Evolutionary conservation across 2,888 invertebrate genomes (phyloP).

Genomic region (Caenorhabditis imperialis): DNA sequence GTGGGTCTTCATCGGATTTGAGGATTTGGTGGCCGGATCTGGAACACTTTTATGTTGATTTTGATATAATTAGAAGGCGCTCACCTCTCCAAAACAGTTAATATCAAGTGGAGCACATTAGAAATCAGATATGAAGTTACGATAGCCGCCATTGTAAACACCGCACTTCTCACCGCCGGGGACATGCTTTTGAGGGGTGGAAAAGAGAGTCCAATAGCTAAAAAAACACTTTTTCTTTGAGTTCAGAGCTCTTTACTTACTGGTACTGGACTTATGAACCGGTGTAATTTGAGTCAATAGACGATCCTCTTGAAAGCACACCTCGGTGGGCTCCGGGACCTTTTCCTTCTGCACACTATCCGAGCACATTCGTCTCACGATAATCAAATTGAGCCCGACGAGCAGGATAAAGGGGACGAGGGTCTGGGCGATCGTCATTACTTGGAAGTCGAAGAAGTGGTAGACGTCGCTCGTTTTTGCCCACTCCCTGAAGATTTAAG

Average conservation of each 20-base stretch:
- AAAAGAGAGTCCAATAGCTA: conserved; percentile 53
- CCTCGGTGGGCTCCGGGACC: conserved; percentile 37
- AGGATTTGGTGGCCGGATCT: conserved; percentile 71
- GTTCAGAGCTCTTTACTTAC: conserved; percentile 2
- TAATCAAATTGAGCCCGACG: conserved; percentile 67
- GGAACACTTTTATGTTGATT: conserved; percentile 15
- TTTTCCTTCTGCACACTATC: conserved; percentile 51
- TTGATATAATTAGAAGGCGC: neutral
- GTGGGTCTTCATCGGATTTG: conserved; percentile 66
- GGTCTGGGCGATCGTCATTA: conserved; percentile 74
- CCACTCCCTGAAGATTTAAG: conserved; percentile 46
- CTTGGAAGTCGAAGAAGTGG: conserved; percentile 74
- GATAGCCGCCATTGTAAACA: conserved; percentile 77
- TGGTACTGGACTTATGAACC: conserved; percentile 46
- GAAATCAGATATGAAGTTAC: conserved; percentile 76
- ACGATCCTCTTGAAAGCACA: conserved; percentile 35
- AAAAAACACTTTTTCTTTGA: conserved; percentile 1
- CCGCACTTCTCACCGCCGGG: conserved; percentile 69
- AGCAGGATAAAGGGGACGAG: conserved; percentile 75
- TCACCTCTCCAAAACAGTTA: conserved; percentile 74
- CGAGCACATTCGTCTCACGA: conserved; percentile 52
- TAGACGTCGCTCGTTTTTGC: conserved; percentile 50
- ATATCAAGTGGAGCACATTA: conserved; percentile 73
- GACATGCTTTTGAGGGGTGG: conserved; percentile 62
- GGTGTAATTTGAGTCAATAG: conserved; percentile 34